Percentiles rank a stretch among this genome's conserved stretches.
Conservation (phyloP, 2,113 vertebrate species). For the Datnioides undecimradiatus region DNA sequence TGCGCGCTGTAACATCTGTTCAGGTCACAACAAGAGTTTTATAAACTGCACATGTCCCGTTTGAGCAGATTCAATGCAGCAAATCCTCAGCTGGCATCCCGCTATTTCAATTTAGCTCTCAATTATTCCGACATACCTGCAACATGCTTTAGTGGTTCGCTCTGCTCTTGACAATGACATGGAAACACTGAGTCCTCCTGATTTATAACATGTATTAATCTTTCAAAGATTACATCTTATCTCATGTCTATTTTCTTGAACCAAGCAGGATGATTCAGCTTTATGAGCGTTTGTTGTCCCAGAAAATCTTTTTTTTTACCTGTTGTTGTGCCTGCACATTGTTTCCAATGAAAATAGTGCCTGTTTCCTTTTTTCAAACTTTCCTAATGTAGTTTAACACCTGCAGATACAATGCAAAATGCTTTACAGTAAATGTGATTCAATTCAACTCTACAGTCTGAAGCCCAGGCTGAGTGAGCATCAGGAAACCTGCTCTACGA, state of each 20-base stretch:
- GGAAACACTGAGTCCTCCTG: conserved; percentile 18
- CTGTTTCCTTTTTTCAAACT: background rate
- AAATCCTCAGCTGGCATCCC: conserved; percentile 31
- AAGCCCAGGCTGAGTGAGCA: conserved; percentile 73
- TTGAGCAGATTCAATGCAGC: background rate
- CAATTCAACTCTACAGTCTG: conserved; percentile 61
- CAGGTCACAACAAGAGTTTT: background rate
- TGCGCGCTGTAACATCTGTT: background rate
- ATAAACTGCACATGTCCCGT: background rate
- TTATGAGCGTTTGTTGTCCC: background rate
- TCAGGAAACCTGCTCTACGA: conserved; percentile 69
- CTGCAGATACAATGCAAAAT: background rate
- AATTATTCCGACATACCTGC: conserved; percentile 25
- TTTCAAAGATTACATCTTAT: background rate
- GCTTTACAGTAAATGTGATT: background rate
- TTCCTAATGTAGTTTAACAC: background rate
- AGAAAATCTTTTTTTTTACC: background rate
- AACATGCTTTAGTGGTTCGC: conserved; percentile 32
- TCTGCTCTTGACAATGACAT: conserved; percentile 27
- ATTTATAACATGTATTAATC: conserved; percentile 3
- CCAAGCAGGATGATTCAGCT: background rate
- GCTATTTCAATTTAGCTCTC: conserved; percentile 41
- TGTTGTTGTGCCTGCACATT: background rate
- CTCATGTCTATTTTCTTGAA: background rate
- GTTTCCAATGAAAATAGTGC: background rate